phyloP scores from a whole-genome alignment of 1,140 invertebrate genomes.

The Mizuhopecten yessoensis region DNA sequence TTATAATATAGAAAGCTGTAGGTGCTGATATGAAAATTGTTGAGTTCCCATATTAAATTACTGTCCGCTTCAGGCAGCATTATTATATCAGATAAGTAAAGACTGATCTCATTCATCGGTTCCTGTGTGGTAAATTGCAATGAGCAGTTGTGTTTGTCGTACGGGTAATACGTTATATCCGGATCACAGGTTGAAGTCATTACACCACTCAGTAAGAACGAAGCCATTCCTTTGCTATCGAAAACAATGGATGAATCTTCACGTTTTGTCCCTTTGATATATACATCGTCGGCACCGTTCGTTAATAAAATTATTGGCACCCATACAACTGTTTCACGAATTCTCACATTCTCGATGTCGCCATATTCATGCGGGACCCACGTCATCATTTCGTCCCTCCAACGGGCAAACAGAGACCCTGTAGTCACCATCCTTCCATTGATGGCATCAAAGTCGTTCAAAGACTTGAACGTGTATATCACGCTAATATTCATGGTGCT shows the following conservation, averaged over 20 bases:
- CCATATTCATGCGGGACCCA: slow-evolving; percentile 87
- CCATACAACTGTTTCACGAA: slow-evolving; percentile 52
- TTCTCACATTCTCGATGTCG: slow-evolving; percentile 76
- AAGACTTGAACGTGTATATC: background rate
- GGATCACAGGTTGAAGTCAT: background rate
- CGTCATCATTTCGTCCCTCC: slow-evolving; percentile 45
- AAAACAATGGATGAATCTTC: background rate
- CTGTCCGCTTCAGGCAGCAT: background rate
- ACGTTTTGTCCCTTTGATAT: background rate
- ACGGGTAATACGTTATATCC: background rate
- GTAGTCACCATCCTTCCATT: slow-evolving; percentile 41
- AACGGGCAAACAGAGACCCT: slow-evolving; percentile 41
- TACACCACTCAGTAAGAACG: slow-evolving; percentile 41
- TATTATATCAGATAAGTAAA: background rate
- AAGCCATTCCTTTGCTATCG: background rate
- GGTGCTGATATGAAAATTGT: background rate
- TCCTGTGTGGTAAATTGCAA: background rate
- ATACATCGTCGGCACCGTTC: slow-evolving; percentile 43
- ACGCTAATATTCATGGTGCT: background rate
- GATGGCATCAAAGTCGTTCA: background rate
- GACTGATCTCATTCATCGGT: background rate
- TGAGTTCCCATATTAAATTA: background rate
- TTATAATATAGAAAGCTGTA: background rate
- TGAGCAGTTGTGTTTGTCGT: background rate
- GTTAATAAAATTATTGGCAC: slow-evolving; percentile 54